These are phyloP conservation scores for Phyllostomus hastatus DNA, from an alignment of 2,113 vertebrate genomes.

Conservation along the genomic window DNA sequence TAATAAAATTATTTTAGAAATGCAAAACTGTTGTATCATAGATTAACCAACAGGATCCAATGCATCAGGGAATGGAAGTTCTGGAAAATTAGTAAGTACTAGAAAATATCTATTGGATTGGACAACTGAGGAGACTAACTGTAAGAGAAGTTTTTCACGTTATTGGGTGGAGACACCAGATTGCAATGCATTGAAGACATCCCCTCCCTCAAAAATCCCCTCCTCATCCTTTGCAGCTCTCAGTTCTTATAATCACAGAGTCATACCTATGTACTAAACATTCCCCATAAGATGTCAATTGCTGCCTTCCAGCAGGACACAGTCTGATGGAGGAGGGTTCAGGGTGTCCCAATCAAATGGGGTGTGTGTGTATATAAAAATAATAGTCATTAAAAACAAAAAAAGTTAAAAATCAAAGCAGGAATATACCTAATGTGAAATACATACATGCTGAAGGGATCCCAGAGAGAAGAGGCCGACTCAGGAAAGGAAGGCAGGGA, in stretches of 20 bases:
- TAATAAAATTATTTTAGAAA: not conserved
- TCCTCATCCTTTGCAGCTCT: not conserved
- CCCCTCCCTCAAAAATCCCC: not conserved
- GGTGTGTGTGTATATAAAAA: not conserved
- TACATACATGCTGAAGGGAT: rapidly evolving
- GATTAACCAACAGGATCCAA: not conserved
- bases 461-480: not conserved
- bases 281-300: no score
- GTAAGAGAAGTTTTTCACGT: not conserved
- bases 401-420: not conserved
- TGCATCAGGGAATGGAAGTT: not conserved
- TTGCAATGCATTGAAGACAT: not conserved
- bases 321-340: not conserved
- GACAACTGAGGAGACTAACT: not conserved
- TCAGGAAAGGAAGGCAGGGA: not conserved
- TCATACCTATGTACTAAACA: not conserved
- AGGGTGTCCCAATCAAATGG: not conserved
- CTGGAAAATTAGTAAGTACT: not conserved
- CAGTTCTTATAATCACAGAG: not conserved
- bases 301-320: not conserved
- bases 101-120: not conserved
- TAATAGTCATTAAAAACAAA: not conserved
- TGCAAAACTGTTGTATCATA: not conserved
- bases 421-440: not conserved
- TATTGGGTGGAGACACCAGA: not conserved